Evolutionary conservation across 2,797 vertebrate genomes (phyloP).

Genomic region (Sebastes vulpes): DNA sequence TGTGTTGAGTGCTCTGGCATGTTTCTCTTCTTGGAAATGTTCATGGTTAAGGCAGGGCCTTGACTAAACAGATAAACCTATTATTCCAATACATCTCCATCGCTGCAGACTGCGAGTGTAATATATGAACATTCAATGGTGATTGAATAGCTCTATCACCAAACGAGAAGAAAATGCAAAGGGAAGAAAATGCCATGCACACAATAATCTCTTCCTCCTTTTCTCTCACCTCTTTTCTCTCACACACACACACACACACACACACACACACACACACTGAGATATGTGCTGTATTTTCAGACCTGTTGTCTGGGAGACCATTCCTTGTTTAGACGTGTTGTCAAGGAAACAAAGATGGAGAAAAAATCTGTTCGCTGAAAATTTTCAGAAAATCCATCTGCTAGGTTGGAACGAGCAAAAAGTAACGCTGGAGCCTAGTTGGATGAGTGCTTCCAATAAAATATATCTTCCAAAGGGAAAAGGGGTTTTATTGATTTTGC

Average conservation of each 20-base stretch:
- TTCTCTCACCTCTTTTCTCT: conserved; percentile 44
- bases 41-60: conserved; percentile 25
- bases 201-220: conserved; percentile 20
- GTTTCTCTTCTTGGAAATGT: conserved; percentile 34
- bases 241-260: conserved; percentile 32
- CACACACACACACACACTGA: conserved; percentile 29
- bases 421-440: conserved; percentile 50
- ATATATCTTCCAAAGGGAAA: conserved; percentile 57
- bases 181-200: not conserved
- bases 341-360: conserved; percentile 86
- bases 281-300: conserved; percentile 72
- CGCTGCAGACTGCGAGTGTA: not conserved
- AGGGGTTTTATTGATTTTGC: conserved; percentile 66
- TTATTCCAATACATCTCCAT: conserved; percentile 46
- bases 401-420: conserved; percentile 75
- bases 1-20: conserved; percentile 38
- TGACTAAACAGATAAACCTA: conserved; percentile 57
- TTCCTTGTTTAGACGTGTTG: conserved; percentile 88
- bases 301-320: conserved; percentile 87
- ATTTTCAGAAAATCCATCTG: conserved; percentile 86
- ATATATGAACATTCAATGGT: conserved; percentile 13
- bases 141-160: conserved; percentile 56
- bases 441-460: conserved; percentile 66
- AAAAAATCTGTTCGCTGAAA: conserved; percentile 73
- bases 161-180: conserved; percentile 5